These are phyloP conservation scores for Amphilophus citrinellus DNA, from an alignment of 2,113 vertebrate genomes.

Conservation along the genomic window DNA sequence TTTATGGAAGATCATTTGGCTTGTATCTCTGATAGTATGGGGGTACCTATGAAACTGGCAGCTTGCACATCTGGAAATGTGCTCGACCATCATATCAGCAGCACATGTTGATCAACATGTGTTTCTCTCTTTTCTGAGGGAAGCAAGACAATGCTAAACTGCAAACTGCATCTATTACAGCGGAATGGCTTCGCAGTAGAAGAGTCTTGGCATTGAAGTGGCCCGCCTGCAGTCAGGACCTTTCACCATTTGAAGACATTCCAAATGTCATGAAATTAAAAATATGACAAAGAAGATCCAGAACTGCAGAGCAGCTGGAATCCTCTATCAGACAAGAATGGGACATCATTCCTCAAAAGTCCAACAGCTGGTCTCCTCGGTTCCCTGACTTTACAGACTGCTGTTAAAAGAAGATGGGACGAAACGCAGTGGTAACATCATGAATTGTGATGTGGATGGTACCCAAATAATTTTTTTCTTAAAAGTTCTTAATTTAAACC, in stretches of 20 bases:
- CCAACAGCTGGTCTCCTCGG: not conserved
- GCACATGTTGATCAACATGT: not conserved
- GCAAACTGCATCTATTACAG: not conserved
- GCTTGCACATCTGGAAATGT: too few species aligned
- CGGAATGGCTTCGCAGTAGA: not conserved
- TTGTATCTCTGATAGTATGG: too few species aligned
- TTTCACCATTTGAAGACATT: not conserved
- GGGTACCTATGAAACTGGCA: too few species aligned
- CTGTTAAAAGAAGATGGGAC: not conserved
- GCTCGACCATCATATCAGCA: too few species aligned
- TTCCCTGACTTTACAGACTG: fast-evolving
- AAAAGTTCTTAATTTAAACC: not conserved
- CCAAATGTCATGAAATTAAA: too few species aligned
- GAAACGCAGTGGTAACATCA: too few species aligned
- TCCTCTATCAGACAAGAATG: too few species aligned
- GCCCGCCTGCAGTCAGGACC: not conserved
- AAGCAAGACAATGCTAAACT: not conserved
- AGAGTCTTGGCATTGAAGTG: not conserved
- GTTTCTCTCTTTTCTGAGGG: not conserved
- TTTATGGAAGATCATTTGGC: too few species aligned
- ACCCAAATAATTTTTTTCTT: too few species aligned
- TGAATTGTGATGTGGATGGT: too few species aligned
- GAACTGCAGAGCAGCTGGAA: too few species aligned
- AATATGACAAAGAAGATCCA: too few species aligned
- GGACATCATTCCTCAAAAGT: not conserved